A percentile compares a stretch with the other conserved stretches of the same genome.
phyloP scores from a whole-genome alignment of 2,888 invertebrate genomes.

The Noctua janthe region DNA sequence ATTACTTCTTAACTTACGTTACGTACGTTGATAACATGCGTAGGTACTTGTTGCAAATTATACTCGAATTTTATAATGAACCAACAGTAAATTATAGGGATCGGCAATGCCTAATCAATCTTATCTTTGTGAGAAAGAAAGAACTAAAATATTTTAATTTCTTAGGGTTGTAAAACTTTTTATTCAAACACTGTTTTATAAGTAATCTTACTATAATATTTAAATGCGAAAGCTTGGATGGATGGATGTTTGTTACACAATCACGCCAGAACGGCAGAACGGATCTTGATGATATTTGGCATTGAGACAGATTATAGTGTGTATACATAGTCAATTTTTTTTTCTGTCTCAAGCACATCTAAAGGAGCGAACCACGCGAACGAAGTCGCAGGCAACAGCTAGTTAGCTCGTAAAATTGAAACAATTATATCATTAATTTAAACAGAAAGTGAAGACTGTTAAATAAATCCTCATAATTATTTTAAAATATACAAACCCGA shows the following conservation, averaged over 20 bases:
- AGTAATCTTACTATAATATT: background rate
- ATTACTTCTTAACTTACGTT: background rate
- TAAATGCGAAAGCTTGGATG: background rate
- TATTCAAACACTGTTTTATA: background rate
- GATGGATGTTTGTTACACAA: background rate
- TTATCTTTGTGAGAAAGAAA: background rate
- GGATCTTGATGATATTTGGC: background rate
- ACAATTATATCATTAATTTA: background rate
- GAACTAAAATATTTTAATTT: background rate
- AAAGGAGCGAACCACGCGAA: background rate
- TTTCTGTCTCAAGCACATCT: background rate
- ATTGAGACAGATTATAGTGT: background rate
- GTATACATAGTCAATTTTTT: background rate
- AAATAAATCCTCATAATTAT: background rate
- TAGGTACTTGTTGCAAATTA: background rate
- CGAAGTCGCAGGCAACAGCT: background rate
- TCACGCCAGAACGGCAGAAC: background rate
- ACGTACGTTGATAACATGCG: background rate
- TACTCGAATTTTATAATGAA: background rate
- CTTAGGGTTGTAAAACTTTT: background rate
- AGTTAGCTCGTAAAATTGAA: background rate
- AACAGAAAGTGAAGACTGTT: slow-evolving; percentile 6
- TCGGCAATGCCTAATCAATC: background rate
- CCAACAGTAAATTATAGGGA: background rate
- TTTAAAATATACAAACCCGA: background rate